Conservation (phyloP, 2,113 vertebrate genomes). For the Ameiurus melas region DNA sequence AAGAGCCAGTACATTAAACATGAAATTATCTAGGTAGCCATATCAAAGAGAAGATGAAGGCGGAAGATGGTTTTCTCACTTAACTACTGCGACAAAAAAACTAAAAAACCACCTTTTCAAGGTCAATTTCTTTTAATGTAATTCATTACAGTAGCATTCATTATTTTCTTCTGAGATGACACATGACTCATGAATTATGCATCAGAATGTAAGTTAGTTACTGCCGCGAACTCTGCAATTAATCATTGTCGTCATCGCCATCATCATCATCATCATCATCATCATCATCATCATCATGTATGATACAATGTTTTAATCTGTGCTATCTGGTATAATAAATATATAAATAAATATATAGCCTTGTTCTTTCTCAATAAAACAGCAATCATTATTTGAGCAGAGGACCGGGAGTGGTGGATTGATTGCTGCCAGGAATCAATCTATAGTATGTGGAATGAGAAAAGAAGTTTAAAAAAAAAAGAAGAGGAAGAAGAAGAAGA, state of each 20-base stretch:
- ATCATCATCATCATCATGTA: slow-evolving; percentile 37
- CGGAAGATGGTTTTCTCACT: background rate
- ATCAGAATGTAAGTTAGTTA: slow-evolving; percentile 39
- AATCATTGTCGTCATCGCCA: slow-evolving; percentile 33
- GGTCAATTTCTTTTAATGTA: background rate
- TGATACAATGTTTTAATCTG: slow-evolving; percentile 54
- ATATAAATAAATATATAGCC: slow-evolving; percentile 31
- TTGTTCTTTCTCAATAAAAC: slow-evolving; percentile 47
- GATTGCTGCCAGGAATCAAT: slow-evolving; percentile 51
- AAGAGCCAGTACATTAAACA: background rate
- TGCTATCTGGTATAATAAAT: slow-evolving; percentile 26
- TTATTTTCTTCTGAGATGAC: slow-evolving; percentile 34
- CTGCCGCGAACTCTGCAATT: slow-evolving; percentile 33
- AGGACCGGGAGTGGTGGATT: slow-evolving; percentile 40
- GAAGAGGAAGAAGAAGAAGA: slow-evolving; percentile 15
- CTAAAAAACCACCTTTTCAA: background rate
- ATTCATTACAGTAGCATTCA: slow-evolving; percentile 1
- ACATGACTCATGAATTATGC: slow-evolving; percentile 32
- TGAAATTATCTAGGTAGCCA: background rate
- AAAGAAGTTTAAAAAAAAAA: slow-evolving; percentile 15
- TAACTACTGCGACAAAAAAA: background rate
- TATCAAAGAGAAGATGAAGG: background rate
- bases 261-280: slow-evolving; percentile 28
- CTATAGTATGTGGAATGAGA: slow-evolving; percentile 35
- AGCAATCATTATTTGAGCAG: slow-evolving; percentile 48